These are phyloP conservation scores for Magallana angulata DNA, from an alignment of 1,140 invertebrate species.

Conservation along the genomic window DNA sequence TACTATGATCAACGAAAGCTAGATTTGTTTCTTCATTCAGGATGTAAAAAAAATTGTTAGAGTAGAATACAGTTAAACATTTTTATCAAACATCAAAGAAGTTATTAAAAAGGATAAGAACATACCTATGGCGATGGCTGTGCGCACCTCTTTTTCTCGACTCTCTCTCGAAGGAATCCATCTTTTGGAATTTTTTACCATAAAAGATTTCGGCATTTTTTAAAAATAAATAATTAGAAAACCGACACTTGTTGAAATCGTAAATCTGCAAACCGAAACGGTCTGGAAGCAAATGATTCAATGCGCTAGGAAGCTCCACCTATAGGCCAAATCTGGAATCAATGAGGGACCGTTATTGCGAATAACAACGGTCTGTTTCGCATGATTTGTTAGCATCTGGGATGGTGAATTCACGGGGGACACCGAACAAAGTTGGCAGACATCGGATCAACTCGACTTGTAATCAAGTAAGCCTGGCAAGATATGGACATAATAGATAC, in stretches of 20 bases:
- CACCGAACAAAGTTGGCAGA: not conserved
- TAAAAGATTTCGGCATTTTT: constrained; percentile 31
- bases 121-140: not conserved
- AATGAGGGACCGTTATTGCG: not conserved
- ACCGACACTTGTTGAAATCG: not conserved
- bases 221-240: not conserved
- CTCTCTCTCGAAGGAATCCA: not conserved
- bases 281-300: not conserved
- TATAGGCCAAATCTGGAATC: not conserved
- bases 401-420: constrained; percentile 3
- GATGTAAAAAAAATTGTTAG: no score
- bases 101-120: not conserved
- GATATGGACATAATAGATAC: constrained; percentile 3
- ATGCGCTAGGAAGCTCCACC: not conserved
- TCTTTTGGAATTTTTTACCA: constrained; percentile 23
- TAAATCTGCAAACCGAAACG: not conserved
- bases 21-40: no score
- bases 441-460: constrained; percentile 2
- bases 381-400: constrained; percentile 11
- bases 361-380: not conserved
- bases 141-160: not conserved
- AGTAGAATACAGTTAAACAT: no score
- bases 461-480: constrained; percentile 13
- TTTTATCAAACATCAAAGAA: not conserved
- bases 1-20: no score